Evolutionary conservation across 2,888 invertebrate species (phyloP).

Genomic region (Ochlodes sylvanus): DNA sequence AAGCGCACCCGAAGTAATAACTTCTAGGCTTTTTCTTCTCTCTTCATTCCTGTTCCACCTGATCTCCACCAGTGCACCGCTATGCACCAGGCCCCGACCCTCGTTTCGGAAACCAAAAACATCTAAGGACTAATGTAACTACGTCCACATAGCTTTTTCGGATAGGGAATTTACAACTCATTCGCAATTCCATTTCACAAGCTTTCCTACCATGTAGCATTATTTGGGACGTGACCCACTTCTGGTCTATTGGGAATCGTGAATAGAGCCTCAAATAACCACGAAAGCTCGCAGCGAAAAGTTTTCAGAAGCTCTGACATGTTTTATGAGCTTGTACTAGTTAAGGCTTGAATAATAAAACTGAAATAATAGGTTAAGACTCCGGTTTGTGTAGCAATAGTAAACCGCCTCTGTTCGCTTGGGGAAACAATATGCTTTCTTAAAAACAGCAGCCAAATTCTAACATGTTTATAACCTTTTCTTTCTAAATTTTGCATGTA

Average conservation of each 20-base stretch:
- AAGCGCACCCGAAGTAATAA: no score
- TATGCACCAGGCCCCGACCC: no score
- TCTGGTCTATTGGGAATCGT: slow-evolving; percentile 31
- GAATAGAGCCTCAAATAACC: slow-evolving; percentile 35
- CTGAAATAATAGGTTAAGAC: slow-evolving; percentile 3
- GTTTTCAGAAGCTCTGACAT: slow-evolving; percentile 19
- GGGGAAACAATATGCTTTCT: not conserved
- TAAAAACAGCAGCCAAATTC: no score
- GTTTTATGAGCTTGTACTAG: slow-evolving; percentile 20
- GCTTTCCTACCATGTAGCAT: slow-evolving; percentile 4
- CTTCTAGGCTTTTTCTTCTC: no score
- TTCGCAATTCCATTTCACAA: slow-evolving; percentile 29
- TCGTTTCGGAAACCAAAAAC: no score
- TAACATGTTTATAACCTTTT: no score
- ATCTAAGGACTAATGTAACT: not conserved
- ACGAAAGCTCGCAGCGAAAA: slow-evolving; percentile 16
- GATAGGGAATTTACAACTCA: slow-evolving; percentile 21
- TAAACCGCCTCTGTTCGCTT: not conserved
- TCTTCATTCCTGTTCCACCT: no score
- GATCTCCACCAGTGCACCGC: no score
- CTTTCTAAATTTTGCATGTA: no score
- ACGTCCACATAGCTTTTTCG: not conserved
- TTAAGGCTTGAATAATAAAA: slow-evolving; percentile 10
- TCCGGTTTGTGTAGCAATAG: not conserved
- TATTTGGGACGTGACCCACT: slow-evolving; percentile 34